Evolutionary conservation across 2,113 vertebrate genomes (phyloP).

Genomic region (Albula goreensis): DNA sequence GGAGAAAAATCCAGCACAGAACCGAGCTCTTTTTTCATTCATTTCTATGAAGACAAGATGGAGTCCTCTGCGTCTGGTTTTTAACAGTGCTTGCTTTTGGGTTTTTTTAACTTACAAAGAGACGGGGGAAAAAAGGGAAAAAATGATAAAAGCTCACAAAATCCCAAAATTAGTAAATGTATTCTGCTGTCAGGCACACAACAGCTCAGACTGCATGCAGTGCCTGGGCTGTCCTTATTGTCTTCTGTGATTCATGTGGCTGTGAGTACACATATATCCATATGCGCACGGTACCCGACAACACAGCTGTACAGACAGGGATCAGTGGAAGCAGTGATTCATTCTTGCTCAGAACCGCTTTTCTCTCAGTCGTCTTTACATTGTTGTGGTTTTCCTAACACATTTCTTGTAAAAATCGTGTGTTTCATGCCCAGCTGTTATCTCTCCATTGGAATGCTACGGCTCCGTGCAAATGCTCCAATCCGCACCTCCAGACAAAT

Average conservation of each 20-base stretch:
- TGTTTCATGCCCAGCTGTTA: not conserved
- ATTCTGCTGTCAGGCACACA: slow-evolving; percentile 8
- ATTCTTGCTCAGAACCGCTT: not conserved
- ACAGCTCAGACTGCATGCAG: not conserved
- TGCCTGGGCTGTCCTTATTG: not conserved
- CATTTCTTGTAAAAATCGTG: too few species aligned
- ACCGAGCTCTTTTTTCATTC: slow-evolving; percentile 13
- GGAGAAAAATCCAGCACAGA: slow-evolving; percentile 20
- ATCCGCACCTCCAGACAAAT: not conserved
- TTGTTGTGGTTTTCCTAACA: not conserved
- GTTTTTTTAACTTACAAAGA: not conserved
- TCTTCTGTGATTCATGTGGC: not conserved
- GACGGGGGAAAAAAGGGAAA: not conserved
- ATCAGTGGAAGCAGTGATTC: not conserved
- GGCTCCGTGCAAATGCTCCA: too few species aligned
- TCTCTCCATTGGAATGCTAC: not conserved
- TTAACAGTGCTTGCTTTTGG: slow-evolving; percentile 5
- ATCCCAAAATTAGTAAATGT: slow-evolving; percentile 25
- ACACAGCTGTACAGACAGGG: not conserved
- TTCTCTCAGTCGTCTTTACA: too few species aligned
- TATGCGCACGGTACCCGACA: not conserved
- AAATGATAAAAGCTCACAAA: not conserved
- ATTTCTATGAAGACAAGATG: slow-evolving; percentile 43
- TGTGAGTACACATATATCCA: not conserved
- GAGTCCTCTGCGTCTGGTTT: slow-evolving; percentile 16